phyloP scores from a whole-genome alignment of 2,797 vertebrate genomes.

The Spheniscus humboldti region DNA sequence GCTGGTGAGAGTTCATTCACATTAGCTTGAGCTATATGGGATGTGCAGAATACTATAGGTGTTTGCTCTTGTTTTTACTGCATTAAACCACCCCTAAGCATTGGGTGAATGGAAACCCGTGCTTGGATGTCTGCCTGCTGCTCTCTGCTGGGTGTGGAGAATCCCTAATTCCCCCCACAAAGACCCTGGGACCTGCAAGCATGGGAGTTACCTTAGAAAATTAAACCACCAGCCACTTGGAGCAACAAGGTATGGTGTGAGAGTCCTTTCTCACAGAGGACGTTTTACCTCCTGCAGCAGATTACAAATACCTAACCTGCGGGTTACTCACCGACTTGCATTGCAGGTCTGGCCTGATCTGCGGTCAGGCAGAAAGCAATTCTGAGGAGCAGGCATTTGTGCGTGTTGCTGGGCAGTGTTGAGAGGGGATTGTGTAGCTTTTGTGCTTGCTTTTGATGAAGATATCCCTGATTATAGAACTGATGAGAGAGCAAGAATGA shows the following conservation, averaged over 20 bases:
- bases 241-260: background rate
- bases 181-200: background rate
- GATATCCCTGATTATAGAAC: background rate
- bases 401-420: background rate
- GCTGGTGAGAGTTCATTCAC: background rate
- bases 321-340: background rate
- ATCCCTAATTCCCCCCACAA: fast-evolving
- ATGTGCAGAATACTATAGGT: background rate
- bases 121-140: background rate
- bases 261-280: background rate
- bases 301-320: background rate
- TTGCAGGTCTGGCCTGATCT: background rate
- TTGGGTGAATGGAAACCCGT: background rate
- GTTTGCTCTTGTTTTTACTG: background rate
- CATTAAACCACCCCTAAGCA: background rate
- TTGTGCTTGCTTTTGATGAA: background rate
- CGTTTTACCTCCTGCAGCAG: background rate
- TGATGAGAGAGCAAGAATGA: background rate
- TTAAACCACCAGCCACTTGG: background rate
- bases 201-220: background rate
- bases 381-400: background rate
- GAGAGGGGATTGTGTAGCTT: background rate
- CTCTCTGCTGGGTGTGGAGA: background rate
- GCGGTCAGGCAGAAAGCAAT: background rate
- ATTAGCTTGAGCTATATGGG: background rate